These are phyloP conservation scores for Calypte anna DNA, from an alignment of 2,113 vertebrate genomes.

Conservation along the genomic window DNA sequence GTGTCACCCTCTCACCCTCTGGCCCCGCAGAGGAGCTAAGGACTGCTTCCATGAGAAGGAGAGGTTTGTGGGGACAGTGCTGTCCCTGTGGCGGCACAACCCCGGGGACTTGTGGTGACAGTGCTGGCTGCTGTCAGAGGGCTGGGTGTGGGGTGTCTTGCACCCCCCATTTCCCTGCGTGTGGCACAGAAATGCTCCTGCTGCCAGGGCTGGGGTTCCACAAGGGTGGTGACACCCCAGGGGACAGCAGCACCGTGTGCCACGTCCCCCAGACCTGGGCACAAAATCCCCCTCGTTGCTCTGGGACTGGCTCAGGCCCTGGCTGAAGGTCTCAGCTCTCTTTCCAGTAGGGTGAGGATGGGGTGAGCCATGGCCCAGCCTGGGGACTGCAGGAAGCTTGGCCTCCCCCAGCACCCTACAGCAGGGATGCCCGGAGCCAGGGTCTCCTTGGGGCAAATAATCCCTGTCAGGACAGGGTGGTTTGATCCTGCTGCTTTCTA, in stretches of 20 bases:
- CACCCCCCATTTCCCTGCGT: fast-evolving
- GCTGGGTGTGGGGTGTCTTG: background rate
- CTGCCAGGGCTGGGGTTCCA: fast-evolving
- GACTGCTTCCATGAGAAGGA: background rate
- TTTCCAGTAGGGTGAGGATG: background rate
- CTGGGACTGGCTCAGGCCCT: background rate
- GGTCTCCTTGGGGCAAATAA: background rate
- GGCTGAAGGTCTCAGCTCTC: background rate
- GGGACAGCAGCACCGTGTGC: background rate
- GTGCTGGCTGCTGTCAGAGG: background rate
- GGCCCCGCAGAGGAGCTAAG: background rate
- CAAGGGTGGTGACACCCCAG: background rate
- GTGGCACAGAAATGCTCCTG: fast-evolving
- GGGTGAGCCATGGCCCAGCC: background rate
- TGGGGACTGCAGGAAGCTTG: fast-evolving
- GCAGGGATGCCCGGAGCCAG: background rate
- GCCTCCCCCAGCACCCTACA: background rate
- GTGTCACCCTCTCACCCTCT: too few species aligned
- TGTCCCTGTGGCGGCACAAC: background rate
- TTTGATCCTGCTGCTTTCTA: background rate
- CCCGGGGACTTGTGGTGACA: background rate
- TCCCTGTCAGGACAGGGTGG: too few species aligned
- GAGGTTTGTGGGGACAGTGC: background rate
- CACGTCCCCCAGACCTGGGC: background rate
- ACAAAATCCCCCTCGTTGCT: background rate